Evolutionary conservation across 2,113 vertebrate genomes (phyloP), one percentile per base, ranked within the genome.

Genomic region (Ceyx cyanopectus): DNA sequence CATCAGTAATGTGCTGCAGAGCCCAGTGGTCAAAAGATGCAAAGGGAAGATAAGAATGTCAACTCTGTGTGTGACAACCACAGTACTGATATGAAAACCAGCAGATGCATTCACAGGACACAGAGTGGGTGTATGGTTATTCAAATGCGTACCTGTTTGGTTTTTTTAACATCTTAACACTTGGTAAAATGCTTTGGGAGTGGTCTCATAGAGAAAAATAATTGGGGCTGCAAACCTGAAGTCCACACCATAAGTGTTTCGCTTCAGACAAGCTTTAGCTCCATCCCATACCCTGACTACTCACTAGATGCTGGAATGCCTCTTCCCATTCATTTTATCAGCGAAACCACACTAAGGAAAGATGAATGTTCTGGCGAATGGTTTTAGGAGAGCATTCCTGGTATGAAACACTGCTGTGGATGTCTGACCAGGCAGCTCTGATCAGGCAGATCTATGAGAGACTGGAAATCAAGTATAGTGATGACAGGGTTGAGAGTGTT

Each of bases 141-240:
- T 65, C n/a, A 48, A n/a, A 60, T 9, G 17, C 16, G 37, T n/a
- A 23, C 24, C 27, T 75, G 30, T 34, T 66, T 20, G 16, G 67
- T 18, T 20, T 63, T 12, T 54, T 46, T 15, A 8, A 14, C 0
- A 0, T 46, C 24, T 70, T 54, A 87, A 27, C 12, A 5, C 12
- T 56, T 60, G 19, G 9, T 51, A 57, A 86, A 78, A 62, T 50
- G 13, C 37, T 50, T 7, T 60, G 22, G 46, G 21, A 32, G 15
- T 23, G 5, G 7, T 30, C 74, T 78, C 51, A 27, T 4, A 45
- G 24, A 63, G 30, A 7, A 51, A 72, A 88, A 43, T 30, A 76
- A 14, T 15, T 20, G 11, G 12, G 62, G 14, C 50, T 43, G 54
- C 75, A 19, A 29, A 83, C 14, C 32, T 46, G 12, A 34, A 37